Evolutionary conservation across 2,888 invertebrate genomes (phyloP), one percentile per base, ranked within the genome.

Genomic region (Parelbella ahira): DNA sequence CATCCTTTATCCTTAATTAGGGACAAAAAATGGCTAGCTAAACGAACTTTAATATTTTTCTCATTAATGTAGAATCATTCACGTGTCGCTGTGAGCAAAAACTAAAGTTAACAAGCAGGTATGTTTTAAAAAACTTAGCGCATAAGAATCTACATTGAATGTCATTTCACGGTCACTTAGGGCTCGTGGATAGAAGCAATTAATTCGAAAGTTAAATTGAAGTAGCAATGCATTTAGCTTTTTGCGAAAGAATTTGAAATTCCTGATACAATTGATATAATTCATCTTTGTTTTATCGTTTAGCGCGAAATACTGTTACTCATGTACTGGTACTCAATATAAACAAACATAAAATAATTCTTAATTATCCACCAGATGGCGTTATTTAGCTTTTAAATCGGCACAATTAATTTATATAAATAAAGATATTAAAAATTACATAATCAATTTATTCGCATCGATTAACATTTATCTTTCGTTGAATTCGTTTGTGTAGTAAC

Each of bases 81-180:
- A 58, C 55, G 56, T 60, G 60, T 54, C 49, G 38, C 18, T 29
- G 8, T 10, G 12, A 13, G 38, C 23, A 47, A 53, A 58, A 68
- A 64, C 57, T 60, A 58, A 18, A 19, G 21, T 15, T 28, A 4
- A 8, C 8, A 23, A 20, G 12, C 28, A 33, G 23, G 28, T 37
- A 21, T 28, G 18, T 41, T n/a, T 33, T 19, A 21, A 37, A 34
- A 29, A 45, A 15, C 49, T 39, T 49, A 24, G 18, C 19, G 44
- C 49, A 50, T 49, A 49, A 45, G 43, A 54, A 47, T 50, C 50
- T 42, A 49, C 56, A 49, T 51, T 57, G 57, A 67, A 70, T 73
- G 71, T 72, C 71, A 68, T 78, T 78, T 73, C 72, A 79, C 74
- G 80, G 78, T 75, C 72, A 53, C 64, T 75, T 65, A 59, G 54